Percentiles rank a stretch among this genome's conserved stretches.
phyloP scores from a whole-genome alignment of 2,888 invertebrate genomes.

The Lasius fuliginosus region DNA sequence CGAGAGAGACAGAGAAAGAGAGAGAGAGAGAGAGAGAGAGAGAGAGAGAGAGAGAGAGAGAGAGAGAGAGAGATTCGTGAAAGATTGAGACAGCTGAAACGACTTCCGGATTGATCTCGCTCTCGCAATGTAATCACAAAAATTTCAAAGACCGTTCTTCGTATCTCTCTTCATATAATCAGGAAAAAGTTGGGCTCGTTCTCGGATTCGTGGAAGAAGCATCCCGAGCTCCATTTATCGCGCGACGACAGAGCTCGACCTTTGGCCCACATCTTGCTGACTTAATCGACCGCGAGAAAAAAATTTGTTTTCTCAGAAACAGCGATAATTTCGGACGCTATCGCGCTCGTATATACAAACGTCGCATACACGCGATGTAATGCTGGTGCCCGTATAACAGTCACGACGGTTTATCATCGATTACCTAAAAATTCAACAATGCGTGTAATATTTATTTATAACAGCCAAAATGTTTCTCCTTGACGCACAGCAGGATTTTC shows the following conservation, averaged over 20 bases:
- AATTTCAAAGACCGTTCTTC: neutral
- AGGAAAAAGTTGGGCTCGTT: neutral
- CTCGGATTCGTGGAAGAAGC: neutral
- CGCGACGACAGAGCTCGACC: conserved; percentile 54
- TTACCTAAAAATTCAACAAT: conserved; percentile 49
- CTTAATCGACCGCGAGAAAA: conserved; percentile 56
- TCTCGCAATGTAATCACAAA: neutral
- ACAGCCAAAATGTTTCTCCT: conserved; percentile 7
- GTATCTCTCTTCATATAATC: neutral
- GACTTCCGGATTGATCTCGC: conserved; percentile 18
- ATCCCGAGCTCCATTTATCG: conserved; percentile 55
- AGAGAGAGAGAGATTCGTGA: neutral
- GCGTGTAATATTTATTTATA: conserved; percentile 17
- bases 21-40: neutral
- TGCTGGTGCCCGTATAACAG: conserved; percentile 70
- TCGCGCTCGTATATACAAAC: conserved; percentile 29
- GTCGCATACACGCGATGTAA: conserved; percentile 13
- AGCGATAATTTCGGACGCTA: conserved; percentile 49
- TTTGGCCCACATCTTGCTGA: conserved; percentile 72
- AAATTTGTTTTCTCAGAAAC: conserved; percentile 68
- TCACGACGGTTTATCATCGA: neutral
- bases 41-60: neutral
- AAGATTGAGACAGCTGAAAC: conserved; percentile 11
- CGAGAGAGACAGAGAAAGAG: neutral
- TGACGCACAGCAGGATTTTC: neutral